Conservation (phyloP, 2,113 vertebrate species). For the Corythornis cristatus region DNA sequence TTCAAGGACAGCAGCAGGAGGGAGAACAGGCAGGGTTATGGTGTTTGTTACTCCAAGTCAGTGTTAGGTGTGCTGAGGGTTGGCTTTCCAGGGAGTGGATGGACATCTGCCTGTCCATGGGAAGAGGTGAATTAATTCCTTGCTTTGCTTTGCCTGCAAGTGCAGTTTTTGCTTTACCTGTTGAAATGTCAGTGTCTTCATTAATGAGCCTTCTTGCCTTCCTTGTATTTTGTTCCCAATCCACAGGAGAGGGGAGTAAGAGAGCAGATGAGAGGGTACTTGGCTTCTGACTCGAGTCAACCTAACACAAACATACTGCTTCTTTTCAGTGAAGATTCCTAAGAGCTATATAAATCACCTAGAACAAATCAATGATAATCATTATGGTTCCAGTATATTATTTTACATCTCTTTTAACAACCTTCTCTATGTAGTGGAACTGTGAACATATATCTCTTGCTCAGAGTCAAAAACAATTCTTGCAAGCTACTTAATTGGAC, state of each 20-base stretch:
- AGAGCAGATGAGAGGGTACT: too few relatives aligned
- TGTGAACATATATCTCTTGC: neutral
- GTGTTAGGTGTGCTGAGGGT: neutral
- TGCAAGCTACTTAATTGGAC: neutral
- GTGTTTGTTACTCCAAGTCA: neutral
- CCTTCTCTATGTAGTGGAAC: neutral
- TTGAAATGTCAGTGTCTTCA: neutral
- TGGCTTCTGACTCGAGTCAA: neutral
- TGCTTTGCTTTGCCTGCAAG: neutral
- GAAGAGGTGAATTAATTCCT: neutral
- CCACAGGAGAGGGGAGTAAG: neutral
- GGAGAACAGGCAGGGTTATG: rapidly evolving
- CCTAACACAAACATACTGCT: neutral
- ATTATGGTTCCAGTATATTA: neutral
- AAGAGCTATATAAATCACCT: neutral
- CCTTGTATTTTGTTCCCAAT: neutral
- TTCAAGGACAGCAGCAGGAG: neutral
- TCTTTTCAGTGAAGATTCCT: neutral
- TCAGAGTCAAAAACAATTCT: neutral
- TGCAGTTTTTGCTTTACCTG: neutral
- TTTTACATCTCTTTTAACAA: neutral
- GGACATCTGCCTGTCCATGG: neutral
- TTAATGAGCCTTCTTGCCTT: neutral
- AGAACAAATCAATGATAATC: neutral
- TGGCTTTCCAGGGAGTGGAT: neutral